Base-by-base conservation (phyloP, 2,888 invertebrate genomes). In the Nomada fabriciana region DNA sequence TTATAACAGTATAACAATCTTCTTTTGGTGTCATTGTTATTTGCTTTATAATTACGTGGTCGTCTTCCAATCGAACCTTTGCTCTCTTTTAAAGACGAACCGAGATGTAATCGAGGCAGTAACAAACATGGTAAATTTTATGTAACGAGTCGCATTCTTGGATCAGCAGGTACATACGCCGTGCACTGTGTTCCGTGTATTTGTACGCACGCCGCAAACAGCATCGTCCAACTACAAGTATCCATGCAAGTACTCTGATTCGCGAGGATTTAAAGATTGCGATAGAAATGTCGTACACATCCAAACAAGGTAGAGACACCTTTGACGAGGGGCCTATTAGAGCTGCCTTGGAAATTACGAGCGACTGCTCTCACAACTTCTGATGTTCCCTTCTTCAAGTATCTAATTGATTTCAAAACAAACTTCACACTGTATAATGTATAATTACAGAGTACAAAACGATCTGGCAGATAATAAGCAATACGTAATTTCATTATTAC, bases 281-380 rank as follows among this genome's bases (percentile, higher is more conserved):
- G 52, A 72, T 72, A 64, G 76, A 71, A 76, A 64, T 50, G 57
- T 57, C 57, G 43, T 71, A 55, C 70, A 74, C 67, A 68, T 74
- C 76, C 76, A 82, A 82, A 82, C 76, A 82, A 76, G 84, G 82
- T 60, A 43, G 78, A 69, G 71, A 76, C 82, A 85, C 59, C 79
- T 80, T 76, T 78, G 68, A 65, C 79, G 52, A 53, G 64, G 75
- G 63, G 63, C 68, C 71, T 64, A 79, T 81, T 81, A 80, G 69
- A 70, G 25, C 57, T n/a, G 55, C 70, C 64, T 55, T 20, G 60
- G 75, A 72, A 55, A 83, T 77, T 69, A 72, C 63, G 20, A 59
- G 43, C 25, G 55, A 60, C 52, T 72, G 74, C 71, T 64, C 70
- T 65, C 78, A 65, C 25, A 64, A 42, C 68, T 42, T 61, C 68